Evolutionary conservation across 2,797 vertebrate genomes (phyloP).

Genomic region (Pseudopleuronectes americanus): DNA sequence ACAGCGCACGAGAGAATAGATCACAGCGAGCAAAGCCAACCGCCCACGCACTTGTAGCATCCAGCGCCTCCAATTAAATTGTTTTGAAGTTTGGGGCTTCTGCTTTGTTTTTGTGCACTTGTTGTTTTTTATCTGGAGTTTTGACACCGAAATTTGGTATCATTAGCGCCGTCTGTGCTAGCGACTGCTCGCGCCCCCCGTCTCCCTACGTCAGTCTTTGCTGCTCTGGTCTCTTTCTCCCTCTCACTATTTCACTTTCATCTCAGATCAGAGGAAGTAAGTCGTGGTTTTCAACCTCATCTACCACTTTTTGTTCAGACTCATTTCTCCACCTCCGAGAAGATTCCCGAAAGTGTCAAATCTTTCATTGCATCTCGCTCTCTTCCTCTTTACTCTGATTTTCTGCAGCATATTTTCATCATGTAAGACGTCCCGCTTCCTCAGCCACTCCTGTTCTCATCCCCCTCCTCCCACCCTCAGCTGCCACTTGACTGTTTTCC

Average conservation of each 20-base stretch:
- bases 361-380: neutral
- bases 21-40: slow-evolving; percentile 39
- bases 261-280: slow-evolving; percentile 58
- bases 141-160: slow-evolving; percentile 59
- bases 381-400: slow-evolving; percentile 28
- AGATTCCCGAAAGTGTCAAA: neutral
- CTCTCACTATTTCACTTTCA: slow-evolving; percentile 54
- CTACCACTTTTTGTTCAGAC: slow-evolving; percentile 24
- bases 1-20: slow-evolving; percentile 17
- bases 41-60: slow-evolving; percentile 59
- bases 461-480: slow-evolving; percentile 22
- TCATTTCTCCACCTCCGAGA: neutral
- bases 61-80: slow-evolving; percentile 72
- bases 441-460: slow-evolving; percentile 14
- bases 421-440: slow-evolving; percentile 9
- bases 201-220: slow-evolving; percentile 43
- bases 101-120: slow-evolving; percentile 57
- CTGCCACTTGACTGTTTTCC: slow-evolving; percentile 40
- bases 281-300: slow-evolving; percentile 42
- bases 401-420: slow-evolving; percentile 37
- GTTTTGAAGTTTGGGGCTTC: slow-evolving; percentile 70
- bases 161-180: slow-evolving; percentile 58
- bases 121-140: slow-evolving; percentile 52
- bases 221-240: slow-evolving; percentile 34
- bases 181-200: slow-evolving; percentile 24